Evolutionary conservation across 2,888 invertebrate genomes (phyloP).

Genomic region (Penaeus monodon): DNA sequence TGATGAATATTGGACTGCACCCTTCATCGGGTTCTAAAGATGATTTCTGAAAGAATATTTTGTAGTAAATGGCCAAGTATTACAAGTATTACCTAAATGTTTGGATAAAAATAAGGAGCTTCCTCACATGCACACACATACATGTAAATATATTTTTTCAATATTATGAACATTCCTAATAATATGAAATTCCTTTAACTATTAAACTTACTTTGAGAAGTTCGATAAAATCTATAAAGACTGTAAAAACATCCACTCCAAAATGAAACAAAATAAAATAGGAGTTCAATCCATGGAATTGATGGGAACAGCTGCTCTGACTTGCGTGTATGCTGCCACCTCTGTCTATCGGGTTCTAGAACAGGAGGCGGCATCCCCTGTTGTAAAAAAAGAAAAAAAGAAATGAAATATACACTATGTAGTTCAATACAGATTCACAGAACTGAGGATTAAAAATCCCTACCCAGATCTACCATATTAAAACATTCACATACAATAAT

Average conservation of each 20-base stretch:
- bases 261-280: slow-evolving; percentile 53
- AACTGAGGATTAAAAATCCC: too few relatives aligned
- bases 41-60: too few relatives aligned
- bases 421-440: background rate
- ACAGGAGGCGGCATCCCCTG: too few relatives aligned
- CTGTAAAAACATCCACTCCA: slow-evolving; percentile 52
- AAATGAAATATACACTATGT: background rate
- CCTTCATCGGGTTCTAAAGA: too few relatives aligned
- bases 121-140: background rate
- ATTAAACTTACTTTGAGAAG: slow-evolving; percentile 57
- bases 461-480: too few relatives aligned
- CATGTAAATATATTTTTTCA: background rate
- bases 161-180: background rate
- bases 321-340: slow-evolving; percentile 24
- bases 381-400: too few relatives aligned
- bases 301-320: slow-evolving; percentile 25
- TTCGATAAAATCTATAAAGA: slow-evolving; percentile 55
- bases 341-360: slow-evolving; percentile 19
- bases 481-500: too few relatives aligned
- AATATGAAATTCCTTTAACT: too few relatives aligned
- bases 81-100: too few relatives aligned
- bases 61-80: too few relatives aligned
- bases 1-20: too few relatives aligned
- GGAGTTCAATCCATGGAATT: slow-evolving; percentile 47
- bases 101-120: background rate